Evolutionary conservation across 1,140 invertebrate species (phyloP).

Genomic region (Leptinotarsa defecta): DNA sequence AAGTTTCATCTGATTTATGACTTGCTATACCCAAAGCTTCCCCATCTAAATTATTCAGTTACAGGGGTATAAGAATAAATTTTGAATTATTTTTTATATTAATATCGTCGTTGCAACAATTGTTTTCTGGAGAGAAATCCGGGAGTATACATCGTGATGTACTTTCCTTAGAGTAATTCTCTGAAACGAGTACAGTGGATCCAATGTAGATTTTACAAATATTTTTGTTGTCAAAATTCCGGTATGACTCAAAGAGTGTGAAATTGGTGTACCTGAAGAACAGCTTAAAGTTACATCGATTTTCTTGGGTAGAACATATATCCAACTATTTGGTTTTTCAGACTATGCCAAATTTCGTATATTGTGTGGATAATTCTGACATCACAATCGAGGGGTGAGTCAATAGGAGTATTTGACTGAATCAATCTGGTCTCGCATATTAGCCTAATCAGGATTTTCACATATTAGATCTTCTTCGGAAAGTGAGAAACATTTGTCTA

Average conservation of each 20-base stretch:
- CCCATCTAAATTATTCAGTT: neutral
- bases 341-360: slow-evolving; percentile 2
- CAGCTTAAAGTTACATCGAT: neutral
- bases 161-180: neutral
- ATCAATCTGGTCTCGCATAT: neutral
- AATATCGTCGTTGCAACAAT: slow-evolving; percentile 3
- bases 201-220: slow-evolving; percentile 3
- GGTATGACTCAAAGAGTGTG: no score
- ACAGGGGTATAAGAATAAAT: neutral
- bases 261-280: no score
- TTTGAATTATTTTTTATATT: neutral
- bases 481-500: neutral
- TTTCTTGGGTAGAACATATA: neutral
- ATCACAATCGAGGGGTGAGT: slow-evolving; percentile 3
- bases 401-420: neutral
- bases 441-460: neutral
- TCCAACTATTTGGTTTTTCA: slow-evolving; percentile 2
- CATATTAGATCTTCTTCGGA: neutral
- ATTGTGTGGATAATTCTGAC: neutral
- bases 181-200: neutral
- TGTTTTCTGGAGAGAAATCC: neutral
- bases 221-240: neutral
- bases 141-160: neutral
- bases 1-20: neutral
- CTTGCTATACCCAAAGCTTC: neutral